phyloP scores from a whole-genome alignment of 35 echinoderm and acorn worm genomes.

The Ptychodera flava region DNA sequence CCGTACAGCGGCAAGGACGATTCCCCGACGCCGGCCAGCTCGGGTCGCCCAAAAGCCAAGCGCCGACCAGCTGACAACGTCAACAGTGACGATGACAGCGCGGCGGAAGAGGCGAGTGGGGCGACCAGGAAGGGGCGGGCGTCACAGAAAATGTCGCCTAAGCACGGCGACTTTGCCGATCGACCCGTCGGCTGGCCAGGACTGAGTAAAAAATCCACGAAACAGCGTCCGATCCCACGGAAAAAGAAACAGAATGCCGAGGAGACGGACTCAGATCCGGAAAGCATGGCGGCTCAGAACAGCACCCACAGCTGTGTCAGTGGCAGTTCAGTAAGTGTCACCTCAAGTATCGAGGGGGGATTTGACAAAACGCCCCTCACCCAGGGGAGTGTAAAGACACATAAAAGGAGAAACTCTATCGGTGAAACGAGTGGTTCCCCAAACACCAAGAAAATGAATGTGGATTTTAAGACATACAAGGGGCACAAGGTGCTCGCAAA shows the following conservation, averaged over 20 bases:
- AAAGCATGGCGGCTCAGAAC: neutral
- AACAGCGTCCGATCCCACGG: neutral
- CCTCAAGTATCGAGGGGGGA: neutral
- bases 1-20: neutral
- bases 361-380: neutral
- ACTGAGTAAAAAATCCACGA: neutral
- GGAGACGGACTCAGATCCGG: neutral
- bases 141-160: neutral
- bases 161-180: neutral
- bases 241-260: neutral
- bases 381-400: neutral
- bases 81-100: neutral
- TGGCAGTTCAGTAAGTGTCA: neutral
- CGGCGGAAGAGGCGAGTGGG: neutral
- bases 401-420: neutral
- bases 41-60: neutral
- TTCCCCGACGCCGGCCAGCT: neutral
- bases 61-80: neutral
- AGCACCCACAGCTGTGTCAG: neutral
- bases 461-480: conserved; percentile 54
- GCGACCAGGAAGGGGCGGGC: neutral
- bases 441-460: conserved; percentile 54
- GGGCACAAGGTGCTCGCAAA: conserved; percentile 58
- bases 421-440: conserved; percentile 25
- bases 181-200: neutral